Conservation (phyloP, 30 jellyfish, hydroid and myxozoan species). For the Cassiopea xamachana region DNA sequence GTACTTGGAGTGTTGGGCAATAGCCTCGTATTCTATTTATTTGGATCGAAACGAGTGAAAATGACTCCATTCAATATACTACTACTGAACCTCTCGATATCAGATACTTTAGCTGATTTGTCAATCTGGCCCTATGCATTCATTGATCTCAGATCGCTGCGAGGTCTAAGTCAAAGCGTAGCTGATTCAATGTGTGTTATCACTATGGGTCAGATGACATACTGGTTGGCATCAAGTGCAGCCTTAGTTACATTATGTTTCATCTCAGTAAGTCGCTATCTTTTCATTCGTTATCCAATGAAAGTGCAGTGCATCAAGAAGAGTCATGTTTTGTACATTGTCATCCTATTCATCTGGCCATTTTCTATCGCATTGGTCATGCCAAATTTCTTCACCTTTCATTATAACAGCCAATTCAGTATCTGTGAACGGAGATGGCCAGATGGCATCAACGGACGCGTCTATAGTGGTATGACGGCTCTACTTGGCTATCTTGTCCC, state of each 20-base stretch:
- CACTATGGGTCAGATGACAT: not conserved
- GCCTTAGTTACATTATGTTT: not conserved
- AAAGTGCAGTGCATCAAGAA: not conserved
- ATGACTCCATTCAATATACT: slow-evolving; percentile 10
- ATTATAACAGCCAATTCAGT: not conserved
- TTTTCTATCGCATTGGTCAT: not conserved
- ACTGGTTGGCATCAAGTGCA: slow-evolving; percentile 10
- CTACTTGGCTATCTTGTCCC: slow-evolving; percentile 31
- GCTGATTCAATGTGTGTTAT: not conserved
- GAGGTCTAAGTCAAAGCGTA: not conserved
- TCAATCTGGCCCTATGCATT: slow-evolving; percentile 16
- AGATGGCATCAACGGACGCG: not conserved
- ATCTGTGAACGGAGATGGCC: slow-evolving; percentile 41
- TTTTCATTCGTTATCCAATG: not conserved
- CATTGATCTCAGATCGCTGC: slow-evolving; percentile 3
- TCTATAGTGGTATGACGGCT: not conserved
- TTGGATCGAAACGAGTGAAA: not conserved
- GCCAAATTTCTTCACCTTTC: slow-evolving; percentile 18
- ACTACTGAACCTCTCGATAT: slow-evolving; percentile 4
- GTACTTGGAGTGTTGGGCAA: slow-evolving; percentile 14
- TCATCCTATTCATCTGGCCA: slow-evolving; percentile 13
- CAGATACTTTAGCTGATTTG: not conserved
- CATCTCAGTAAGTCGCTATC: slow-evolving; percentile 15
- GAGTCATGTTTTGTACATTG: not conserved
- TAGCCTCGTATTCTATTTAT: not conserved